Base-by-base conservation (phyloP, 2,888 invertebrate genomes). In the Margaritifera margaritifera region DNA sequence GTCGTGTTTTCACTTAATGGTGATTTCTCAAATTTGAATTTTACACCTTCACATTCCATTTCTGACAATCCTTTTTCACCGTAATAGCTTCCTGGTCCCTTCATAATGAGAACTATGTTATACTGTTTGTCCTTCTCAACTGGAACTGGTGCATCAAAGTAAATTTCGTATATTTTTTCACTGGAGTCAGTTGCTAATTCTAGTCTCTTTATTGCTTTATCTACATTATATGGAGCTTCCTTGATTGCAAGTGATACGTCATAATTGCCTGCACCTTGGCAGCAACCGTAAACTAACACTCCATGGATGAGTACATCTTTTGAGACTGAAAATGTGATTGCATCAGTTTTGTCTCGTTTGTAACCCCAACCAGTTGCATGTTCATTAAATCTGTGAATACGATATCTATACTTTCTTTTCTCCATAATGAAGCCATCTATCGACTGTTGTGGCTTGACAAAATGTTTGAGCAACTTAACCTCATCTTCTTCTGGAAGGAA, bases 401-500 rank as follows among this genome's bases (percentile, higher is more conserved):
- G 59, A n/a, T 62, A 63, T 15, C 56, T 53, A n/a, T 52, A 58
- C 27, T 58, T 68, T 59, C 76, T 64, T 51, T 61, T 65, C 11
- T 60, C 64, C 6, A 66, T 63, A 54, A 52, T 69, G 27, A 74
- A 76, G 31, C 58, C 65, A 15, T 52, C 56, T 15, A 31, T 31
- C 11, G 50, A 25, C 27, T 54, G 51, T 52, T 69, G 22, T 1
- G 64, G 55, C 24, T 69, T 66, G 58, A 68, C 22, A 63, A 64
- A 72, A 66, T 72, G 73, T 62, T 72, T 69, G 61, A 62, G 27
- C 27, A 80, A 53, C 50, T 63, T 68, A 95, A 71, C 57, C 24
- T 61, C 59, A 57, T 81, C 78, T 4, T 68, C 63, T 1, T 57
- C 24, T 25, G 68, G 70, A 2, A 81, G 62, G 15, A 81, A 62